phyloP scores from a whole-genome alignment of 2,113 vertebrate species.

The Sylvietta virens region DNA sequence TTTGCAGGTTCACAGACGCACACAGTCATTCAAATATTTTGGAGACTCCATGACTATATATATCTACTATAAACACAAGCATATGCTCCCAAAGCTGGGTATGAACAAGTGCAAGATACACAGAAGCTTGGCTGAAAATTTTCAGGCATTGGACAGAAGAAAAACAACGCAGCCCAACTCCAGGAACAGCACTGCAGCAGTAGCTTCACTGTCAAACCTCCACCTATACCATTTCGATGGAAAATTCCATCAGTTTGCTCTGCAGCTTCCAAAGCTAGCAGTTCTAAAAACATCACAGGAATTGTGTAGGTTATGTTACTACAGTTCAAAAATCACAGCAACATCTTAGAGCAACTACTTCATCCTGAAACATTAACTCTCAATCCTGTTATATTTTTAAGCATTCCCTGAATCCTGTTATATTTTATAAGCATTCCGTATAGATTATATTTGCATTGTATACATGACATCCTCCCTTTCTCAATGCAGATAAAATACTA shows the following conservation, averaged over 20 bases:
- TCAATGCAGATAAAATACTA: neutral
- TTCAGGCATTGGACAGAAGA: neutral
- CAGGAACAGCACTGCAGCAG: neutral
- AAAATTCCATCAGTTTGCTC: neutral
- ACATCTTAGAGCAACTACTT: neutral
- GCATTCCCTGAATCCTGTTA: neutral
- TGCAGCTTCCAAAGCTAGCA: neutral
- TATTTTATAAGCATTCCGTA: neutral
- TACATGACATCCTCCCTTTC: neutral
- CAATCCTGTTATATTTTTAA: neutral
- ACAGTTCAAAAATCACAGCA: neutral
- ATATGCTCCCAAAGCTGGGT: slow-evolving; percentile 16
- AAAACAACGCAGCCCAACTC: neutral
- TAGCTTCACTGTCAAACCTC: neutral
- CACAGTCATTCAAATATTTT: neutral
- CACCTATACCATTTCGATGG: neutral
- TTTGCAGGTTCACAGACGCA: neutral
- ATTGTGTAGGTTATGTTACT: neutral
- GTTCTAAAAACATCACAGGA: neutral
- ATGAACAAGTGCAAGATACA: neutral
- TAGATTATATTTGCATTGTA: neutral
- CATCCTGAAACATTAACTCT: neutral
- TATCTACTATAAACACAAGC: neutral
- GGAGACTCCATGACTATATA: neutral
- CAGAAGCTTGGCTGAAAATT: neutral